Conservation (phyloP, 2,113 vertebrate genomes). For the Elephas maximus region DNA sequence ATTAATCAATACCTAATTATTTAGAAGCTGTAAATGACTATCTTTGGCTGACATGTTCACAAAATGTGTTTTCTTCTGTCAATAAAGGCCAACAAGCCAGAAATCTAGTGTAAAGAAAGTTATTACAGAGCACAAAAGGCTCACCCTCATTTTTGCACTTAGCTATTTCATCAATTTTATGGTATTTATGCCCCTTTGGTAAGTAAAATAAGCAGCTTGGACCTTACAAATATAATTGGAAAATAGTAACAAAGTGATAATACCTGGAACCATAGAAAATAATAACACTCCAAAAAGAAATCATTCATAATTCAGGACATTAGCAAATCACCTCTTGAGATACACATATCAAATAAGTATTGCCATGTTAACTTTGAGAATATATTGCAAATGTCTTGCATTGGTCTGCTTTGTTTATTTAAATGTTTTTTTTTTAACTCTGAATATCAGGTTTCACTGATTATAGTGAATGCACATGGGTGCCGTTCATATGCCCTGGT, state of each 20-base stretch:
- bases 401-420: background rate
- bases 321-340: constrained; percentile 71
- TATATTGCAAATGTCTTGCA: background rate
- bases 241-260: constrained; percentile 81
- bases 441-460: background rate
- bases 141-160: constrained; percentile 79
- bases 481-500: background rate
- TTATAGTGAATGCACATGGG: background rate
- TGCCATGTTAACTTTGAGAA: constrained; percentile 64
- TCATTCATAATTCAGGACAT: constrained; percentile 61
- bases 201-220: constrained; percentile 82
- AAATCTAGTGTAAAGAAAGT: constrained; percentile 76
- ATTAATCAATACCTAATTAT: constrained; percentile 91
- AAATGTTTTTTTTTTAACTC: background rate
- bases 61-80: constrained; percentile 83
- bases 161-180: constrained; percentile 87
- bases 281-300: constrained; percentile 74
- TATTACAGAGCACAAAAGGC: constrained; percentile 76
- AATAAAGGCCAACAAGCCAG: constrained; percentile 85
- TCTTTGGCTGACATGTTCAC: constrained; percentile 77
- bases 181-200: constrained; percentile 86
- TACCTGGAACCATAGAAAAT: constrained; percentile 64
- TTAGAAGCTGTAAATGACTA: constrained; percentile 87
- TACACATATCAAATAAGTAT: constrained; percentile 53
- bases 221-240: constrained; percentile 73